Base-by-base conservation (phyloP, 2,113 vertebrate species). In the Amazona guildingii region DNA sequence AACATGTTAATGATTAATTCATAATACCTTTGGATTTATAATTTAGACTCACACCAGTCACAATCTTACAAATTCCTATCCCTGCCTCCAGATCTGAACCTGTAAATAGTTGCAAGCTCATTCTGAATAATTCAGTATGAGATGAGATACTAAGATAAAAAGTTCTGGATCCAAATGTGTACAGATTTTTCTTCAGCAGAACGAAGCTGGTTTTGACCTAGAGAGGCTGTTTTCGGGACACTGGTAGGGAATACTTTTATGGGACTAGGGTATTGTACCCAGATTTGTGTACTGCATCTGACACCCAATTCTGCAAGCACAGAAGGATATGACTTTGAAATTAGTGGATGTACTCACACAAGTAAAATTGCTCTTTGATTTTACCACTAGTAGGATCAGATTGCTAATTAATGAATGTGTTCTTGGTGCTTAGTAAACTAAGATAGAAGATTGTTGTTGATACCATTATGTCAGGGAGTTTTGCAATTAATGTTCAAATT, bases 401-500 rank as follows among this genome's bases (percentile, higher is more conserved):
- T 55, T 88, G 63, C 92, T 59, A 86, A 87, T 93, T 93, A 94
- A 90, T 24, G 25, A 86, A 78, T 39, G 46, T 75, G 51, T 43
- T 48, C 37, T 75, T 48, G 78, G 33, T 87, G 81, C 80, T 93
- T 51, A 72, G 79, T 35, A 86, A 96, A 86, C 86, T 82, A 90
- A 88, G 91, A 76, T 17, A 63, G 74, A 76, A 90, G 89, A 88
- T 84, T 82, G 76, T 74, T 93, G 72, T 62, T 94, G 85, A 31
- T 88, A 10, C 33, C 72, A 39, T 82, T 69, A n/a, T 77, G 83
- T 23, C 83, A 67, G 75, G 54, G 68, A 93, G 57, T 46, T 11
- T 43, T 78, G 85, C 75, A 94, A 90, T 95, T 95, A 87, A 43
- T 33, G 51, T 33, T 93, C 37, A 37, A 16, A 67, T 82, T 63